Conservation (phyloP, 2,797 vertebrate genomes). For the Sebastes vulpes region DNA sequence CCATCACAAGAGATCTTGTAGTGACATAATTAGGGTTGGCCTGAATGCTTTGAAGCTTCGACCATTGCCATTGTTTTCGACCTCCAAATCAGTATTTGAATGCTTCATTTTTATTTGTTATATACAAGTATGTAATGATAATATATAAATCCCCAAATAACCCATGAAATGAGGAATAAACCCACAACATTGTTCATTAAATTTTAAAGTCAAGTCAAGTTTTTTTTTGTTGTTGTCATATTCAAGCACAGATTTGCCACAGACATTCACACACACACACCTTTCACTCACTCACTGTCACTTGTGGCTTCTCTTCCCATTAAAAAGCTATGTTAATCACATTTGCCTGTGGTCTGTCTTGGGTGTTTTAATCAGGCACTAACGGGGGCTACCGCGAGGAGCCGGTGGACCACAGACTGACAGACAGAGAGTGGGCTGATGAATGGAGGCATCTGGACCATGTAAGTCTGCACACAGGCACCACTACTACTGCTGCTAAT, state of each 20-base stretch:
- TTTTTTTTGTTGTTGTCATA: neutral
- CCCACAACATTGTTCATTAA: neutral
- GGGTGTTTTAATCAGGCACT: constrained; percentile 87
- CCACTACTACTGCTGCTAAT: constrained; percentile 31
- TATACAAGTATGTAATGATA: too few species aligned
- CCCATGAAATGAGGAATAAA: too few species aligned
- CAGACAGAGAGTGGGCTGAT: constrained; percentile 98
- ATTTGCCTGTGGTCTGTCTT: constrained; percentile 55
- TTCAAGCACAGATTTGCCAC: neutral
- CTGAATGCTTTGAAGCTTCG: too few species aligned
- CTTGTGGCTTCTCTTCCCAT: constrained; percentile 36
- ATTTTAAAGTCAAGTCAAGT: neutral
- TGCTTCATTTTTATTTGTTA: too few species aligned
- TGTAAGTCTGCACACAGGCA: constrained; percentile 85
- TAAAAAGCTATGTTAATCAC: constrained; percentile 58
- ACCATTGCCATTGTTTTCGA: too few species aligned
- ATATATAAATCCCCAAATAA: too few species aligned
- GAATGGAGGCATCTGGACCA: constrained; percentile 99
- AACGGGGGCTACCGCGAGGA: constrained; percentile 97
- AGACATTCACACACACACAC: neutral
- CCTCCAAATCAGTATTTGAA: too few species aligned
- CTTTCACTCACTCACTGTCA: constrained; percentile 37
- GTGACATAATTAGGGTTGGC: neutral
- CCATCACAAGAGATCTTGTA: neutral
- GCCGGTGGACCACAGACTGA: constrained; percentile 97